Evolutionary conservation across 2,888 invertebrate genomes (phyloP).

Genomic region (Drosophila austrosaltans): DNA sequence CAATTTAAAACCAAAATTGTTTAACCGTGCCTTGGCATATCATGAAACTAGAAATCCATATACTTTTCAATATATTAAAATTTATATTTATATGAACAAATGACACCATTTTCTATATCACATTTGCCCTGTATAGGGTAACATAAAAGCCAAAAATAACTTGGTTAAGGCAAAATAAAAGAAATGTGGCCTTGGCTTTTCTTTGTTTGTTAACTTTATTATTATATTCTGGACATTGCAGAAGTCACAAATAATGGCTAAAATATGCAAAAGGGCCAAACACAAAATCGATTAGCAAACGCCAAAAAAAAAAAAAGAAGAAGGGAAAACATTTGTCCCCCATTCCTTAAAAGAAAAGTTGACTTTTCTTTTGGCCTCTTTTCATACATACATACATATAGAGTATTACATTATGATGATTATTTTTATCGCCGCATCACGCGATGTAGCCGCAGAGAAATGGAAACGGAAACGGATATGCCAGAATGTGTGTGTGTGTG

Average conservation of each 20-base stretch:
- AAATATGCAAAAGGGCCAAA: slow-evolving; percentile 18
- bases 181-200: neutral
- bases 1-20: no score
- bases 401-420: slow-evolving; percentile 65
- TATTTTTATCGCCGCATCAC: slow-evolving; percentile 77
- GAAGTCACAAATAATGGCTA: slow-evolving; percentile 10
- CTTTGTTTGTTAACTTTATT: slow-evolving; percentile 10
- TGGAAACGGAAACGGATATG: slow-evolving; percentile 64
- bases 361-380: slow-evolving; percentile 44
- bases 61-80: no score
- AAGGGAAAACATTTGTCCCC: slow-evolving; percentile 9
- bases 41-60: no score
- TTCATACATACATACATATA: slow-evolving; percentile 24
- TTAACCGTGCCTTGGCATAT: no score
- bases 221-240: slow-evolving; percentile 7
- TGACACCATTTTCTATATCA: no score
- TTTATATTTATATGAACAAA: no score
- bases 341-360: slow-evolving; percentile 57
- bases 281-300: slow-evolving; percentile 24
- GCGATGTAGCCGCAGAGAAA: slow-evolving; percentile 61
- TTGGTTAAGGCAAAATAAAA: slow-evolving; percentile 6
- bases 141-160: neutral
- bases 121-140: neutral
- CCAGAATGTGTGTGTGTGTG: slow-evolving; percentile 38
- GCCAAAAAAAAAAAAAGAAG: slow-evolving; percentile 64